These are phyloP conservation scores for Delia radicum DNA, from an alignment of 1,140 invertebrate genomes.

Conservation along the genomic window DNA sequence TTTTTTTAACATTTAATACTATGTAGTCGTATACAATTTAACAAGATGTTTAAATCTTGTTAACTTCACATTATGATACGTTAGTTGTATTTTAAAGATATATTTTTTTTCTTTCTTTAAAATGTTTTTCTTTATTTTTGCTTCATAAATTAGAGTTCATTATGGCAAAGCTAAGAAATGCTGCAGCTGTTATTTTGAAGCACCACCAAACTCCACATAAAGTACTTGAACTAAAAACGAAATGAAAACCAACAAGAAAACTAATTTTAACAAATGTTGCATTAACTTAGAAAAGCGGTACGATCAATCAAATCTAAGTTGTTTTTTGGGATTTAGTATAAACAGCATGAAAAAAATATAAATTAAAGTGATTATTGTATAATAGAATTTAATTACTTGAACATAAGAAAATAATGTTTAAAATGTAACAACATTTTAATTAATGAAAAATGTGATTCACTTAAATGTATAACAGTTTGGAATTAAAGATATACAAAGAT, in stretches of 20 bases:
- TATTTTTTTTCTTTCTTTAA: background rate
- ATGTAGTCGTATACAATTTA: background rate
- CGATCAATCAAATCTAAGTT: conserved; percentile 9
- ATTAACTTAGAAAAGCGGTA: background rate
- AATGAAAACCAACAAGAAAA: background rate
- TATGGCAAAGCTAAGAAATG: background rate
- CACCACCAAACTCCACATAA: background rate
- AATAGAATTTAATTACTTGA: conserved; percentile 7
- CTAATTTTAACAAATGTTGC: conserved; percentile 6
- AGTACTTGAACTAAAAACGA: background rate
- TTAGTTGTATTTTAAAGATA: background rate
- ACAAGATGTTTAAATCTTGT: conserved; percentile 19
- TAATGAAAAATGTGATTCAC: background rate
- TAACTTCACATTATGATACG: conserved; percentile 17
- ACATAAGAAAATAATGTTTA: background rate
- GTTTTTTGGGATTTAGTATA: background rate
- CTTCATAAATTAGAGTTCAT: conserved; percentile 20
- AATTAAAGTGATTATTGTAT: conserved; percentile 9
- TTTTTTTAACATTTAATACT: background rate
- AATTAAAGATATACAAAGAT: too few species aligned
- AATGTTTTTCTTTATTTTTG: too few species aligned
- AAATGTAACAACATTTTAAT: conserved; percentile 6
- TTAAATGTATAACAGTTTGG: background rate
- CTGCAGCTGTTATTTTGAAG: background rate
- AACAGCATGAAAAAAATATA: background rate